Evolutionary conservation across 1,140 invertebrate species (phyloP).

Genomic region (Tetragonula clypearis): DNA sequence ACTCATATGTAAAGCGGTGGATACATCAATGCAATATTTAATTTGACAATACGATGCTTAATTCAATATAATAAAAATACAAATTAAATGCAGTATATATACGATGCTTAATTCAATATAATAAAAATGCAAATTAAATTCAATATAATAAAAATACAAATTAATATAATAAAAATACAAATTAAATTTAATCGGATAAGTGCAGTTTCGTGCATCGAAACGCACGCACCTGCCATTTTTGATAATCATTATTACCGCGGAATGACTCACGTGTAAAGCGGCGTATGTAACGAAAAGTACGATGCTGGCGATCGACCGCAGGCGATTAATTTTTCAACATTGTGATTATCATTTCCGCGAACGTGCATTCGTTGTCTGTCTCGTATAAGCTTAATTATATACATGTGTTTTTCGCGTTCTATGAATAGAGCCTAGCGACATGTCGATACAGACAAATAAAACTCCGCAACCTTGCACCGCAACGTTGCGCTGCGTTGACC

Average conservation of each 20-base stretch:
- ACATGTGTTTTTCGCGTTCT: slow-evolving; percentile 26
- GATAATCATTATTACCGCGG: neutral
- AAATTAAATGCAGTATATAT: too few relatives aligned
- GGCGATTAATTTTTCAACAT: slow-evolving; percentile 11
- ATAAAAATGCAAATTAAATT: neutral
- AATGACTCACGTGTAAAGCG: neutral
- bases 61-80: too few relatives aligned
- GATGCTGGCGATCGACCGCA: neutral
- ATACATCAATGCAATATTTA: too few relatives aligned
- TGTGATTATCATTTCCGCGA: neutral
- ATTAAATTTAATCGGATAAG: neutral
- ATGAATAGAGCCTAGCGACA: slow-evolving; percentile 64
- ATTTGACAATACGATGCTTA: too few relatives aligned
- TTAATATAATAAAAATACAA: too few relatives aligned
- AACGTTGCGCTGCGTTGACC: slow-evolving; percentile 61
- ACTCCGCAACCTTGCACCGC: slow-evolving; percentile 59
- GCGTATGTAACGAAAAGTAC: neutral
- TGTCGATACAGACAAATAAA: slow-evolving; percentile 58
- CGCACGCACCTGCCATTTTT: neutral
- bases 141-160: neutral
- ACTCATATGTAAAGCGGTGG: too few relatives aligned
- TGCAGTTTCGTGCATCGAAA: neutral
- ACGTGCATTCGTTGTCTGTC: neutral
- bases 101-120: too few relatives aligned
- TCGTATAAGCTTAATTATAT: slow-evolving; percentile 46